Percentiles rank a stretch among this genome's conserved stretches.
phyloP scores from a whole-genome alignment of 2,888 invertebrate species.

The Dryobota labecula region DNA sequence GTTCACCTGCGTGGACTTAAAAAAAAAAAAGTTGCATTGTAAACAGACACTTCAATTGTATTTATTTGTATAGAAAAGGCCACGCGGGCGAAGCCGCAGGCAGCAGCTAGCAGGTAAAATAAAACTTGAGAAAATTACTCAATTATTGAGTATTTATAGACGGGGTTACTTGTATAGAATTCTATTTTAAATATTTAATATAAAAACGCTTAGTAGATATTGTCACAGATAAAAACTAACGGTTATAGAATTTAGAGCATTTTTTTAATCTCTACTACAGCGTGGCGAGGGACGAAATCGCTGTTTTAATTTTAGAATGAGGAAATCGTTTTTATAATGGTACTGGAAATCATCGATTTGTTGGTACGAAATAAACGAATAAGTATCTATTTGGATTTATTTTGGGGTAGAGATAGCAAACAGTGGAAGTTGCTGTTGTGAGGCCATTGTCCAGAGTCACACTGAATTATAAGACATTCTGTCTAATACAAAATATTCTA shows the following conservation, averaged over 20 bases:
- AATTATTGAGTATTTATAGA: constrained; percentile 34
- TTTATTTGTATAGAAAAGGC: no score
- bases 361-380: background rate
- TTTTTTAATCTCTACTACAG: constrained; percentile 70
- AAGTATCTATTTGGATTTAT: no score
- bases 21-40: no score
- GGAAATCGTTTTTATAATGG: constrained; percentile 66
- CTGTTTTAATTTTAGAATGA: constrained; percentile 71
- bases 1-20: no score
- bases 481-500: no score
- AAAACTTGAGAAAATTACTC: background rate
- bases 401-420: no score
- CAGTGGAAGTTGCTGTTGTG: no score
- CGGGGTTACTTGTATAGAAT: constrained; percentile 33
- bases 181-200: constrained; percentile 25
- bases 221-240: constrained; percentile 33
- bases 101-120: no score
- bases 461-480: no score
- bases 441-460: no score
- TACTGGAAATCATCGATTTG: constrained; percentile 29
- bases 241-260: constrained; percentile 44
- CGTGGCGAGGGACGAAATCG: constrained; percentile 77
- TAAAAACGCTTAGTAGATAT: constrained; percentile 32
- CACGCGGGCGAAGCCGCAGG: no score
- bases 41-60: no score